Conservation (phyloP, 2,113 vertebrate genomes). For the Gnathonemus echidnorhynchus region DNA sequence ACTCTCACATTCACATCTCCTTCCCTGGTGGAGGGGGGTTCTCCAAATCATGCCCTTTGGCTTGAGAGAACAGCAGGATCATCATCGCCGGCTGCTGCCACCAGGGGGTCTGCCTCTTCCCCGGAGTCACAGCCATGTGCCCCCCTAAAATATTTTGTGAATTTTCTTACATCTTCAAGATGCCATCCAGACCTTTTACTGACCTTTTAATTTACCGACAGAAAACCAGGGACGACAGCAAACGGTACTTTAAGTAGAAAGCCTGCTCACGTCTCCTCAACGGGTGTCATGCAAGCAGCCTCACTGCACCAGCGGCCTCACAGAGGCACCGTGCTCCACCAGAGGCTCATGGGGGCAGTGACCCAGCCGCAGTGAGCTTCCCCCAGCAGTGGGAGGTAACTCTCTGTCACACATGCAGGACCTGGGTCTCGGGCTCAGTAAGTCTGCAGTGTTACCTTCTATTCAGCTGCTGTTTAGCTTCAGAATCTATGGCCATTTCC, state of each 20-base stretch:
- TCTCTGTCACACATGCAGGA: not conserved
- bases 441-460: not conserved
- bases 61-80: slow-evolving; percentile 32
- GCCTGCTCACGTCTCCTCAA: not conserved
- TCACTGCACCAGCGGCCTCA: not conserved
- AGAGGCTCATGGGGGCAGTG: not conserved
- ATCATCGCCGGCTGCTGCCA: slow-evolving; percentile 23
- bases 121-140: slow-evolving; percentile 10
- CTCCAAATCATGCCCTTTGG: not conserved
- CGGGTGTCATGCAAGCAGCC: not conserved
- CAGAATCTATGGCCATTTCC: not conserved
- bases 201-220: not conserved
- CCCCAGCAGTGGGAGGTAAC: not conserved
- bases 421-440: not conserved
- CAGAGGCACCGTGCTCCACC: not conserved
- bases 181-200: not conserved
- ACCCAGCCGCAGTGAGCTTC: not conserved
- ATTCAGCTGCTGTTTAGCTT: not conserved
- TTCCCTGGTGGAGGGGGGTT: not conserved
- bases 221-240: not conserved
- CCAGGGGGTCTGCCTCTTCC: slow-evolving; percentile 21
- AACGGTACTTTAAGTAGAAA: not conserved
- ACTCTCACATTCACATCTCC: too few species aligned
- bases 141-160: not conserved
- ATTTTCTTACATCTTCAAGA: not conserved